phyloP scores from a whole-genome alignment of 2,797 vertebrate species.

The Lepus townsendii region DNA sequence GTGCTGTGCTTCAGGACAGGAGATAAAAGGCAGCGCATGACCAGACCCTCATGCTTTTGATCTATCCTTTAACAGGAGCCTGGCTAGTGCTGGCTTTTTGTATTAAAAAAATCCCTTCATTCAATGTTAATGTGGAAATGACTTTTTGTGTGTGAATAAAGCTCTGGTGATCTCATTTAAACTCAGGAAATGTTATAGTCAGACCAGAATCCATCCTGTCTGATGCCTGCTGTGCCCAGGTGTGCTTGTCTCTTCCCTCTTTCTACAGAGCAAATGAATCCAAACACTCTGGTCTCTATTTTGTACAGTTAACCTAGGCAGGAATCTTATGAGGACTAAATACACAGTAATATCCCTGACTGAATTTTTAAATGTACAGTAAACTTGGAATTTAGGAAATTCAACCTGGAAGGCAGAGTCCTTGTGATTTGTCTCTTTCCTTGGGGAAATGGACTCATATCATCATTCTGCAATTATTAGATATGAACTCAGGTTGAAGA shows the following conservation, averaged over 20 bases:
- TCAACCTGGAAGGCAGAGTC: not conserved
- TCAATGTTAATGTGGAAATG: conserved; percentile 44
- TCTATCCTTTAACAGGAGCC: conserved; percentile 53
- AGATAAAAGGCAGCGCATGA: conserved; percentile 9
- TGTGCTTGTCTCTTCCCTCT: not conserved
- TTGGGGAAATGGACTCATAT: not conserved
- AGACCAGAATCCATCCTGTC: not conserved
- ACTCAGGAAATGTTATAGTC: conserved; percentile 53
- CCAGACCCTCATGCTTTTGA: conserved; percentile 45
- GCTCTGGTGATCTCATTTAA: conserved; percentile 71
- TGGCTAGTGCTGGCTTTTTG: conserved; percentile 6
- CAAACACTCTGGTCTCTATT: not conserved
- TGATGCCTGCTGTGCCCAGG: conserved; percentile 71
- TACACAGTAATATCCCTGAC: not conserved
- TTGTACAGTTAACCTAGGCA: not conserved
- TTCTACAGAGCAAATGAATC: not conserved
- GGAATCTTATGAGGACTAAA: not conserved
- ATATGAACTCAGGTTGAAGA: not conserved
- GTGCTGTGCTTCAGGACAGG: not conserved
- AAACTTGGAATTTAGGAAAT: not conserved
- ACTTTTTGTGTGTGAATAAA: conserved; percentile 27
- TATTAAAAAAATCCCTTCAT: conserved; percentile 57
- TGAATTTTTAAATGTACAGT: not conserved
- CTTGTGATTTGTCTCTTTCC: not conserved
- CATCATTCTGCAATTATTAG: not conserved